These are phyloP conservation scores for Ptilorrhoa leucosticta DNA, from an alignment of 2,113 vertebrate genomes.

Conservation along the genomic window DNA sequence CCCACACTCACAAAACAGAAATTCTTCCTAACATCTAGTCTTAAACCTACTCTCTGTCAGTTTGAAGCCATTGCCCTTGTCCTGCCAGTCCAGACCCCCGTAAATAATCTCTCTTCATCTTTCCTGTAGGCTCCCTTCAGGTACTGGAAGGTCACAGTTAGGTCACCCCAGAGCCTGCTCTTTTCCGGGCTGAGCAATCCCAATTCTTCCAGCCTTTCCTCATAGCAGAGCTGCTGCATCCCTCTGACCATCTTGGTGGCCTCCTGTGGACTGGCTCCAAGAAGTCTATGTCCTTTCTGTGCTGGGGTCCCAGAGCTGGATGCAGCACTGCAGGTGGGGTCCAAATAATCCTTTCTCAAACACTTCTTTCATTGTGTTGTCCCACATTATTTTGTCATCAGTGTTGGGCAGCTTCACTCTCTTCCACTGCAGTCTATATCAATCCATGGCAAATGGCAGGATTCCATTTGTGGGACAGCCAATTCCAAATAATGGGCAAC, in stretches of 20 bases:
- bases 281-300: accelerated
- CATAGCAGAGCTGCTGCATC: background rate
- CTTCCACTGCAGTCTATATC: background rate
- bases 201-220: background rate
- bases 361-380: background rate
- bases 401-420: background rate
- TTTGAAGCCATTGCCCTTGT: background rate
- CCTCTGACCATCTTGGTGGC: background rate
- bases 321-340: background rate
- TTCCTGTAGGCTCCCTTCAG: background rate
- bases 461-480: background rate
- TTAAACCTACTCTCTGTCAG: background rate
- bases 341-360: background rate
- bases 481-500: background rate
- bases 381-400: background rate
- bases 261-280: background rate
- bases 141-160: background rate
- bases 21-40: background rate
- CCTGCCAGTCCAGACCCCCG: background rate
- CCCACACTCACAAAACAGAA: background rate
- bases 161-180: background rate
- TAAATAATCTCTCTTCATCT: background rate
- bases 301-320: background rate
- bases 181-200: background rate
- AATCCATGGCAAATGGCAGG: background rate